phyloP scores from a whole-genome alignment of 2,888 invertebrate genomes.

The Willowsia nigromaculata region DNA sequence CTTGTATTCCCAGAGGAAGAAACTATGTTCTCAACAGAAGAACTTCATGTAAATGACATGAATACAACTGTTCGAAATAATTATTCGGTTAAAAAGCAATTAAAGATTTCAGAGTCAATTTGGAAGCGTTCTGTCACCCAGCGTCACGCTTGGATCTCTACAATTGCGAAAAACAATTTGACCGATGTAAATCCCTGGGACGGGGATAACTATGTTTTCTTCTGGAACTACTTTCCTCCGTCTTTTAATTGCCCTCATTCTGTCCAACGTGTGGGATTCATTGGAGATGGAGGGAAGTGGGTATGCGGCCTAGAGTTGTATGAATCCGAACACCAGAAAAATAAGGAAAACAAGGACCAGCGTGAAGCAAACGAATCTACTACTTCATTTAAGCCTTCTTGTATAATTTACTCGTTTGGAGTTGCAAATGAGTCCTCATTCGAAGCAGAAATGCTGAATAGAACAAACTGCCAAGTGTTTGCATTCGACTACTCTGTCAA shows the following conservation, averaged over 20 bases:
- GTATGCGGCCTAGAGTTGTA: conserved; percentile 62
- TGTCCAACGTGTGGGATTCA: conserved; percentile 55
- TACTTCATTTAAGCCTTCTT: conserved; percentile 2
- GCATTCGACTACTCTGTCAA: conserved; percentile 63
- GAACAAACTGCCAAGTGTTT: conserved; percentile 61
- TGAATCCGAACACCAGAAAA: neutral
- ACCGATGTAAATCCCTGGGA: conserved; percentile 47
- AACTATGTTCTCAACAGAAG: neutral
- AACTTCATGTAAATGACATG: neutral
- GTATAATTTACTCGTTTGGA: conserved; percentile 71
- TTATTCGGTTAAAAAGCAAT: conserved; percentile 45
- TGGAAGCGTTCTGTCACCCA: conserved; percentile 50
- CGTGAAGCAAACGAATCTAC: neutral
- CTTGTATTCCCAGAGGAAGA: neutral
- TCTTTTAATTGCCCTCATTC: conserved; percentile 67
- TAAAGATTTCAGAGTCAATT: conserved; percentile 47
- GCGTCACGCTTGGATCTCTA: conserved; percentile 41
- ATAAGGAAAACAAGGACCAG: neutral
- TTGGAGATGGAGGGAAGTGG: conserved; percentile 71
- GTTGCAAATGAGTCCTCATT: conserved; percentile 65
- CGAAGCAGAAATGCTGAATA: conserved; percentile 59
- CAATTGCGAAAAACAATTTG: conserved; percentile 34
- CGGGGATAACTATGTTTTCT: conserved; percentile 46
- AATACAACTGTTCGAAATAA: neutral
- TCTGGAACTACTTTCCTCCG: conserved; percentile 66